These are phyloP conservation scores for Xestia rhomboidea DNA, from an alignment of 2,888 invertebrate genomes.

Conservation along the genomic window DNA sequence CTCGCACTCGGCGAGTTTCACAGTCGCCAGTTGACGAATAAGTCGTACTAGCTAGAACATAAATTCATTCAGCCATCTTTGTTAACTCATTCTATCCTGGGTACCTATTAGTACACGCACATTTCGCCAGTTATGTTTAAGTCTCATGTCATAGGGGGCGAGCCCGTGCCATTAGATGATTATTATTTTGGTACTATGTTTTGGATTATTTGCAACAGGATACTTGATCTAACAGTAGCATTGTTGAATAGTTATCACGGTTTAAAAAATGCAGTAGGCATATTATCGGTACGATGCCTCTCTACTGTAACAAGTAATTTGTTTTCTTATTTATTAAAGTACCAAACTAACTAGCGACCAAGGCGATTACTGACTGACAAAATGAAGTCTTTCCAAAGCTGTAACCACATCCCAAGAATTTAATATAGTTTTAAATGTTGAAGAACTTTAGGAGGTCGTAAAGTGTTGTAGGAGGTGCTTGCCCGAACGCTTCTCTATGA, in stretches of 20 bases:
- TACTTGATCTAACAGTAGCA: background rate
- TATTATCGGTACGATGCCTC: background rate
- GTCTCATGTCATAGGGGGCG: too few relatives aligned
- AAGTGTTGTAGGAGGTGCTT: constrained; percentile 37
- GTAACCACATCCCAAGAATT: constrained; percentile 39
- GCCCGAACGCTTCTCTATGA: constrained; percentile 30
- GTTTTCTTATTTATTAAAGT: background rate
- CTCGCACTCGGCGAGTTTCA: too few relatives aligned
- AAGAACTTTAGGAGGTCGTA: constrained; percentile 56
- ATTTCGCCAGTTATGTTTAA: too few relatives aligned
- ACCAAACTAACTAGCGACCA: background rate
- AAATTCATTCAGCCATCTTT: too few relatives aligned
- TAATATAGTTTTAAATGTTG: constrained; percentile 59
- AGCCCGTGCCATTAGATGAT: too few relatives aligned
- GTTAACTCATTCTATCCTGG: too few relatives aligned
- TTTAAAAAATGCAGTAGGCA: background rate
- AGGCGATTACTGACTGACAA: background rate
- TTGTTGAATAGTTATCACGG: background rate
- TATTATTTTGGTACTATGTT: background rate
- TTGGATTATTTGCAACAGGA: background rate
- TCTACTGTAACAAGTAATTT: background rate
- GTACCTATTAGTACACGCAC: too few relatives aligned
- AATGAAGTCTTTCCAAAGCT: constrained; percentile 13
- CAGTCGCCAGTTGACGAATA: too few relatives aligned
- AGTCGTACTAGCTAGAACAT: too few relatives aligned